Evolutionary conservation across 2,888 invertebrate genomes (phyloP), one percentile per base, ranked within the genome.

Genomic region (Hemistola chrysoprasaria): DNA sequence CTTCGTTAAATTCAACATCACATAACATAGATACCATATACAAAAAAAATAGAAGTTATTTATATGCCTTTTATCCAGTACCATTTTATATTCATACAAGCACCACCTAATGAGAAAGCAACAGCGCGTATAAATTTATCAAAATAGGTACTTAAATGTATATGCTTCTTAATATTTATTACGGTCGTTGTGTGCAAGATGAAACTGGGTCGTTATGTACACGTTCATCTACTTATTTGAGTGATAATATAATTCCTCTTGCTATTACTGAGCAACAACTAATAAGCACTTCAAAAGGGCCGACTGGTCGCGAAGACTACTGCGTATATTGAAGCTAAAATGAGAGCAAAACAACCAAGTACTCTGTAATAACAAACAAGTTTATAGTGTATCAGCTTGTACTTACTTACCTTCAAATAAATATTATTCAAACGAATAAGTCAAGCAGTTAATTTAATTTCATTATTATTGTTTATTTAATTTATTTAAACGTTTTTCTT

Each of bases 281-380:
- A 36, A 44, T 30, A 38, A 29, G 32, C 26, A 40, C 23, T 47
- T 48, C 36, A 49, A 47, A 40, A 30, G 33, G n/a, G 25, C 45
- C 49, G 47, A 33, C 51, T 23, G 31, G 30, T 30, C 22, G 35
- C 32, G 10, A 28, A 39, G 39, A 36, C 40, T 43, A 40, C 45
- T 32, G 47, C 39, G 39, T 50, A 50, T 50, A 53, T 57, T 61
- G 59, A 47, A 53, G 52, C 45, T 49, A 60, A 56, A 60, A 45
- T 47, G 47, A 44, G 38, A 41, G 43, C 54, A 59, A 52, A 64
- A 65, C 61, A 65, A 64, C 64, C 61, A 65, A 62, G 55, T 54
- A 51, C 57, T 53, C 60, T 55, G 59, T 51, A 50, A 50, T 62
- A 54, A 64, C 62, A 63, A 53, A 61, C 53, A 62, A 66, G 63